Conservation (phyloP, 2,888 invertebrate species). For the Pantelozetes paolii region DNA sequence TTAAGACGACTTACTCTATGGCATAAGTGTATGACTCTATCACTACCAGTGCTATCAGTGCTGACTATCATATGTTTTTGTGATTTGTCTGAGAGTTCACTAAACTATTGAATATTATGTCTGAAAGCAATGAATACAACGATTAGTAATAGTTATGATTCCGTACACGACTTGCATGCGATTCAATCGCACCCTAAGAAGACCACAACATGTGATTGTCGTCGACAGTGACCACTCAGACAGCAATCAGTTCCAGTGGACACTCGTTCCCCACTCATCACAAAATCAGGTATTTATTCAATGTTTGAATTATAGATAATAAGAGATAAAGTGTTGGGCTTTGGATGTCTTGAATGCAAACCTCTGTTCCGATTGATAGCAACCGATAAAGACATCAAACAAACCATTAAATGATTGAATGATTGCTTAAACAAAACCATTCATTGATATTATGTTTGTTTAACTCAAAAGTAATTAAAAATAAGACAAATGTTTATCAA, state of each 20-base stretch:
- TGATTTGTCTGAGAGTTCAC: slow-evolving; percentile 7
- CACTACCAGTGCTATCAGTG: slow-evolving; percentile 21
- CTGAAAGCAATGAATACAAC: slow-evolving; percentile 11
- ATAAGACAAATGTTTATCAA: too few relatives aligned
- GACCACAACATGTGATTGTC: slow-evolving; percentile 26
- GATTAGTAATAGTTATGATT: slow-evolving; percentile 43
- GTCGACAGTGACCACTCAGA: slow-evolving; percentile 13
- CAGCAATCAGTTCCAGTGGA: slow-evolving; percentile 38
- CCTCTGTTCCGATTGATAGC: neutral
- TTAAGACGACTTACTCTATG: slow-evolving; percentile 16
- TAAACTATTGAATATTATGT: slow-evolving; percentile 23
- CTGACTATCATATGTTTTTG: slow-evolving; percentile 7
- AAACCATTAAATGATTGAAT: too few relatives aligned
- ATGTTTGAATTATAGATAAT: too few relatives aligned
- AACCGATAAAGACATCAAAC: too few relatives aligned
- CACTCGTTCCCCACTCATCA: slow-evolving; percentile 33
- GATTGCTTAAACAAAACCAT: too few relatives aligned
- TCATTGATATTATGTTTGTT: too few relatives aligned
- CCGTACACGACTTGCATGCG: slow-evolving; percentile 47
- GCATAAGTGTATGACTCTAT: neutral
- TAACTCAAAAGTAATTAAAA: too few relatives aligned
- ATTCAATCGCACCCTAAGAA: slow-evolving; percentile 39
- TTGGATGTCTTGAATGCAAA: neutral
- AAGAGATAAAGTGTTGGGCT: too few relatives aligned
- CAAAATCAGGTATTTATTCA: slow-evolving; percentile 32